Percentiles rank a stretch among this genome's conserved stretches.
phyloP scores from a whole-genome alignment of 2,888 invertebrate species.

The Tigriopus californicus region DNA sequence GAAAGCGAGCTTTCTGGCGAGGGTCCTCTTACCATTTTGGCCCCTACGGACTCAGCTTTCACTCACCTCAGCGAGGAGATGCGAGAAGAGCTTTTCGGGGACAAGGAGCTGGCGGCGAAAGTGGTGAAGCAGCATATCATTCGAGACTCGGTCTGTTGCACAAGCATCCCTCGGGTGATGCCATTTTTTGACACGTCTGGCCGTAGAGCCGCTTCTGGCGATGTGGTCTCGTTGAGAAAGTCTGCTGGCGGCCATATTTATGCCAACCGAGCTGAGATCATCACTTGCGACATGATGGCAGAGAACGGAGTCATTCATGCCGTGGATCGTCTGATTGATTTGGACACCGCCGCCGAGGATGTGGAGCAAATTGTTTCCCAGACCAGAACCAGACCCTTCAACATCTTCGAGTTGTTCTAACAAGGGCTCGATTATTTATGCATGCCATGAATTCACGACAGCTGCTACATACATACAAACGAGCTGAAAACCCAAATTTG shows the following conservation, averaged over 20 bases:
- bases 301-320: slow-evolving; percentile 27
- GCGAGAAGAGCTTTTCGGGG: slow-evolving; percentile 23
- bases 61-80: slow-evolving; percentile 31
- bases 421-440: no score
- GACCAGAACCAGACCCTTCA: no score
- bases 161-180: slow-evolving; percentile 25
- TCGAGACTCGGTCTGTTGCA: slow-evolving; percentile 27
- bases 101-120: slow-evolving; percentile 32
- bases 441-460: no score
- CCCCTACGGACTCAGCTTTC: slow-evolving; percentile 39
- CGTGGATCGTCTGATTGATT: slow-evolving; percentile 21
- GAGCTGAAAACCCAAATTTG: no score
- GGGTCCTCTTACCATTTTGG: slow-evolving; percentile 37
- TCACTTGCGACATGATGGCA: slow-evolving; percentile 26
- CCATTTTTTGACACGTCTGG: slow-evolving; percentile 1
- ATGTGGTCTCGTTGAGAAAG: slow-evolving; percentile 24
- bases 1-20: slow-evolving; percentile 31
- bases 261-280: slow-evolving; percentile 26
- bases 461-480: no score
- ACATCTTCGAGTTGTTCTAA: no score
- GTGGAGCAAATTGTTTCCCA: no score
- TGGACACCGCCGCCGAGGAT: no score
- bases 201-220: slow-evolving; percentile 25
- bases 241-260: slow-evolving; percentile 23
- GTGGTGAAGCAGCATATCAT: slow-evolving; percentile 34